Conservation (phyloP, 2,888 invertebrate species). For the Cerceris rybyensis region DNA sequence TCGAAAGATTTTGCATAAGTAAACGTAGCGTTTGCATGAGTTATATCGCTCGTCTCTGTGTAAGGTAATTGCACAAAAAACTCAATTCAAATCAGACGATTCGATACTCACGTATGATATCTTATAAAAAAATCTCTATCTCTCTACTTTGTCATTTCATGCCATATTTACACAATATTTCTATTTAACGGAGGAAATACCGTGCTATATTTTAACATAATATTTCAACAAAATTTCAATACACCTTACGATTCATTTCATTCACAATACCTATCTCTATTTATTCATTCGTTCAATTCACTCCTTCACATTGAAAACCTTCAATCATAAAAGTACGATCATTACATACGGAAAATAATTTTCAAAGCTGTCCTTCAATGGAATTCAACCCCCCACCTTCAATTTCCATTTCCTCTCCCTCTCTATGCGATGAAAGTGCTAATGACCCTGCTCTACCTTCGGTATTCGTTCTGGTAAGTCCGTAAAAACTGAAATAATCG, state of each 20-base stretch:
- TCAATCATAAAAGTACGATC: too few species aligned
- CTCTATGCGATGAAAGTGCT: neutral
- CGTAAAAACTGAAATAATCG: conserved; percentile 17
- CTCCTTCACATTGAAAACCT: too few species aligned
- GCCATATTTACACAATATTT: too few species aligned
- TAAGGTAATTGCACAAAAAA: conserved; percentile 3
- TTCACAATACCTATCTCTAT: too few species aligned
- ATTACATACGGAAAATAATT: neutral
- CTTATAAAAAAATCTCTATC: too few species aligned
- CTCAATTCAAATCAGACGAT: neutral
- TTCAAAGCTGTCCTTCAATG: neutral
- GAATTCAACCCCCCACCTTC: neutral
- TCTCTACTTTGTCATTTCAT: too few species aligned
- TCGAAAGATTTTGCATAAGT: neutral
- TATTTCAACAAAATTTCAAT: too few species aligned
- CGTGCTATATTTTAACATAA: too few species aligned
- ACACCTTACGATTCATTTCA: too few species aligned
- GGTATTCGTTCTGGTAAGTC: neutral
- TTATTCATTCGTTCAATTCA: too few species aligned
- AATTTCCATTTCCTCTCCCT: neutral
- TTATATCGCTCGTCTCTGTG: neutral
- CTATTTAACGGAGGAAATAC: too few species aligned
- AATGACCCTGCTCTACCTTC: neutral
- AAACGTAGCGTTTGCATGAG: neutral
- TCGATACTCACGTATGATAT: neutral